Conservation (phyloP, 2,888 invertebrate genomes). For the Nephrotoma flavescens region DNA sequence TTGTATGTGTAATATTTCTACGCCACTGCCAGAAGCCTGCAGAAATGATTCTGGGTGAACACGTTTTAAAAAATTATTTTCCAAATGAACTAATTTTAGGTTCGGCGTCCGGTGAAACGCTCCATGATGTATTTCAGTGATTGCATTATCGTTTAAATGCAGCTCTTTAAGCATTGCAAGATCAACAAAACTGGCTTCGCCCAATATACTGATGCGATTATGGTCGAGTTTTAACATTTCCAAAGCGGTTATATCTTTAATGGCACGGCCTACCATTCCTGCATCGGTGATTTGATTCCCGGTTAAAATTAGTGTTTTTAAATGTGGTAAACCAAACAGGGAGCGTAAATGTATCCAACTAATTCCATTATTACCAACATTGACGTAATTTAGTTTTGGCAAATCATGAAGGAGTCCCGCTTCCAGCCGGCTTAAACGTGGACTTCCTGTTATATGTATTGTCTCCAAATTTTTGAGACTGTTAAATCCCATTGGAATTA, state of each 20-base stretch:
- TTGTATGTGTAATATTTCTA: constrained; percentile 63
- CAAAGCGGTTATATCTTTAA: constrained; percentile 58
- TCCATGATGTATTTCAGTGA: constrained; percentile 61
- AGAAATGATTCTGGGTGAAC: constrained; percentile 72
- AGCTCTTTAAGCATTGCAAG: constrained; percentile 52
- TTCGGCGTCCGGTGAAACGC: constrained; percentile 67
- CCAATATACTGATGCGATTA: constrained; percentile 54
- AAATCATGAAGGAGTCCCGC: constrained; percentile 56
- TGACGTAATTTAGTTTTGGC: constrained; percentile 51
- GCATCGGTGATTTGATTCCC: constrained; percentile 64
- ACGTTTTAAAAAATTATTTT: constrained; percentile 57
- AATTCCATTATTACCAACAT: constrained; percentile 62
- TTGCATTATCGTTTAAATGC: constrained; percentile 54
- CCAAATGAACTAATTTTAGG: constrained; percentile 56
- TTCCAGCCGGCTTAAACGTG: constrained; percentile 50
- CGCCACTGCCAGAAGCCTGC: constrained; percentile 53
- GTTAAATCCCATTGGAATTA: constrained; percentile 53
- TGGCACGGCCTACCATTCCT: constrained; percentile 64
- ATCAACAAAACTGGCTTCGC: constrained; percentile 67
- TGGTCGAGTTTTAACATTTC: constrained; percentile 53
- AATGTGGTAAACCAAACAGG: constrained; percentile 47
- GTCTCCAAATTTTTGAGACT: constrained; percentile 59
- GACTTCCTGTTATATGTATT: constrained; percentile 55
- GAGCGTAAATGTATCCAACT: constrained; percentile 66
- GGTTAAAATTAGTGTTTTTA: constrained; percentile 52